Evolutionary conservation across 1,140 invertebrate species (phyloP).

Genomic region (Pararge aegeria): DNA sequence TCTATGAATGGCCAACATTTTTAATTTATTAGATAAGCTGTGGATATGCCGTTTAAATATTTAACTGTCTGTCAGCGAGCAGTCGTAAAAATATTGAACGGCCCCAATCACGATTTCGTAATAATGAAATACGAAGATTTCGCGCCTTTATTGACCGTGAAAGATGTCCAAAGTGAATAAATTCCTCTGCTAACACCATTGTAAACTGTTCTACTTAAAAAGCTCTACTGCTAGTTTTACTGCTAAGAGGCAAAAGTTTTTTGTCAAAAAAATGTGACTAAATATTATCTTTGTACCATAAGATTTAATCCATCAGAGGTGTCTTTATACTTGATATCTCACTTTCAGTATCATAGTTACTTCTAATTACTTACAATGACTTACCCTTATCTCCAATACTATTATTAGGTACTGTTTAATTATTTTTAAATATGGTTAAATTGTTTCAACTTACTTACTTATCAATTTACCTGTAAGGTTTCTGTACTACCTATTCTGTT

Average conservation of each 20-base stretch:
- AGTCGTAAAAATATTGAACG: conserved; percentile 31
- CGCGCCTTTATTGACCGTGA: conserved; percentile 49
- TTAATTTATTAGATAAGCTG: conserved; percentile 25
- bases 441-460: too few species aligned
- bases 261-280: not conserved
- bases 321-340: too few species aligned
- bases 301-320: too few species aligned
- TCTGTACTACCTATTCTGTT: too few species aligned
- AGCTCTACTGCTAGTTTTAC: not conserved
- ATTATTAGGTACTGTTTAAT: too few species aligned
- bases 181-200: conserved; percentile 12
- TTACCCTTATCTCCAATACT: too few species aligned
- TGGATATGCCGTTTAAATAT: conserved; percentile 24
- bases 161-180: conserved; percentile 34
- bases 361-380: too few species aligned
- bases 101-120: conserved; percentile 42
- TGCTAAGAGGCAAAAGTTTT: not conserved
- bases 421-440: too few species aligned
- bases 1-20: conserved; percentile 8
- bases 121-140: conserved; percentile 47
- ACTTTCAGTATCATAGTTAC: too few species aligned
- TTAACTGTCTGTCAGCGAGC: conserved; percentile 20
- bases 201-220: not conserved
- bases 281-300: too few species aligned
- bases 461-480: too few species aligned